Evolutionary conservation across 2,113 vertebrate genomes (phyloP).

Genomic region (Monopterus albus): DNA sequence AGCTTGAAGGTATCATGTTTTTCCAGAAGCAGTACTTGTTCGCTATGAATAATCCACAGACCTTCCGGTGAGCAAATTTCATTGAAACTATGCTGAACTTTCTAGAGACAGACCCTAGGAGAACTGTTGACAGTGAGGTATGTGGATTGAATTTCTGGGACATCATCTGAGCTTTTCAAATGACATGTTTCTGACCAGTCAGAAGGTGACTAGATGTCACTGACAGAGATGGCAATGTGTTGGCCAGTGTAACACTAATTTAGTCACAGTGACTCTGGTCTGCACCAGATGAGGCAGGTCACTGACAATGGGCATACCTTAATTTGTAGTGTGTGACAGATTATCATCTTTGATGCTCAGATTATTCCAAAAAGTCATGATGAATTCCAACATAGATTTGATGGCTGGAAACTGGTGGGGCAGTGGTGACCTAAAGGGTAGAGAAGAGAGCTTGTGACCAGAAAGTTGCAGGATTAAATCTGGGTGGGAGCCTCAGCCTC

Average conservation of each 20-base stretch:
- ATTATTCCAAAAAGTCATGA: not conserved
- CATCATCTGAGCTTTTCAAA: conserved; percentile 23
- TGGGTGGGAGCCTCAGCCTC: no score
- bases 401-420: no score
- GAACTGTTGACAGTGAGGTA: conserved; percentile 37
- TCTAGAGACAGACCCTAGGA: not conserved
- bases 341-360: not conserved
- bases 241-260: not conserved
- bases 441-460: no score
- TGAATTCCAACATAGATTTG: conserved; percentile 3
- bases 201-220: no score
- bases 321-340: not conserved
- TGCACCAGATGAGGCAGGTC: not conserved
- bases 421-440: no score
- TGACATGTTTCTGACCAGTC: conserved; percentile 13
- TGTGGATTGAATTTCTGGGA: conserved; percentile 27
- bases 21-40: not conserved
- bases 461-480: no score
- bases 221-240: no score
- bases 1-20: not conserved
- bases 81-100: conserved; percentile 13
- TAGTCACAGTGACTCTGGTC: not conserved
- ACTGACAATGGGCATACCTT: not conserved
- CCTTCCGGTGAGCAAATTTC: conserved; percentile 6
- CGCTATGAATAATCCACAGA: conserved; percentile 14